Evolutionary conservation across 2,113 vertebrate genomes (phyloP), one percentile per base, ranked within the genome.

Genomic region (Ammospiza caudacuta): DNA sequence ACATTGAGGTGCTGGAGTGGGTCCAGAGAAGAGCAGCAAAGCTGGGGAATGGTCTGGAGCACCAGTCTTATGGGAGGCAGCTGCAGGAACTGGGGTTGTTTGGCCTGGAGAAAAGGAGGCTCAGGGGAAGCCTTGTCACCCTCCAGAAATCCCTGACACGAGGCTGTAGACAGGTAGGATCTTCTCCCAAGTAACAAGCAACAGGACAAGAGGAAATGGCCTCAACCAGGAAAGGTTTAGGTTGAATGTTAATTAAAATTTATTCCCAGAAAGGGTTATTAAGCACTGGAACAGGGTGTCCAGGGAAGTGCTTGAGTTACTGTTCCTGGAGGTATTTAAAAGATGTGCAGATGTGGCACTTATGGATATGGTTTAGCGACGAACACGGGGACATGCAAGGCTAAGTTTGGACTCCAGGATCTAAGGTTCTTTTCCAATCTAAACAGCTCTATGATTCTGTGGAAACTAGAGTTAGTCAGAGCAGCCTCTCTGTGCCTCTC

Each of bases 361-460:
- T 17, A 47, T 0, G 1, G 62, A 41, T 24, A 16, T 5, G 47
- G 41, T 27, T 31, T 49, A 49, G 47, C 0, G 0, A 75, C 4
- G 12, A 28, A 28, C 47, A 43, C 0, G 1, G 21, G 18, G 14
- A 4, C 0, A 1, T 35, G 21, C 25, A 69, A 69, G 21, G 69
- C n/a, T 68, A 62, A 20, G 49, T 22, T 1, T 69, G 24, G 18
- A 20, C 47, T 27, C 41, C 21, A 43, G 47, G 12, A 43, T 62
- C 47, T 43, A 55, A 76, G n/a, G 10, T 15, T 23, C 70, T 69
- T 83, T 69, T 83, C 49, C 31, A 63, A 19, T 24, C 21, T 47
- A 25, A 69, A 31, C n/a, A 35, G 18, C 16, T 35, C 15, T 27
- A 3, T 35, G 25, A 20, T 43, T 69, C 55, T 35, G 0, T 2